Evolutionary conservation across 2,888 invertebrate genomes (phyloP).

Genomic region (Scaptomyza parva): DNA sequence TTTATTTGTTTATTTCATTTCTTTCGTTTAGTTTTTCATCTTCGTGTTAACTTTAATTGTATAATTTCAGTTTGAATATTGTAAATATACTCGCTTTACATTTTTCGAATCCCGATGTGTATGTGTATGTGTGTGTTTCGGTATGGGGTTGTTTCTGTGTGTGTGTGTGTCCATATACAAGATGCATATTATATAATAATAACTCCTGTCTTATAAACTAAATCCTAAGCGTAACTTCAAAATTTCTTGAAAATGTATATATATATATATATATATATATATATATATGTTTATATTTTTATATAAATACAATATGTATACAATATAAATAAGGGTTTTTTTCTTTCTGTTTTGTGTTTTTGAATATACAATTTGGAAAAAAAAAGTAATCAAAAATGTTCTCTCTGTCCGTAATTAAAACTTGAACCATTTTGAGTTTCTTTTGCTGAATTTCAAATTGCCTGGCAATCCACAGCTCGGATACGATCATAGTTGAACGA

Average conservation of each 20-base stretch:
- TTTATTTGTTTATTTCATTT: constrained; percentile 22
- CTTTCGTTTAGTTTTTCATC: constrained; percentile 8
- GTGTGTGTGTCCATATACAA: constrained; percentile 55
- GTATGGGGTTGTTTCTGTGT: constrained; percentile 10
- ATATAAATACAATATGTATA: constrained; percentile 51
- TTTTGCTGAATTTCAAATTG: not conserved
- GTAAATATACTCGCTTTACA: constrained; percentile 59
- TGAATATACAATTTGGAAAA: constrained; percentile 34
- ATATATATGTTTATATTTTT: constrained; percentile 8
- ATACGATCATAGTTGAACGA: constrained; percentile 2
- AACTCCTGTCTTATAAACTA: constrained; percentile 63
- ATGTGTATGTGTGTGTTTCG: constrained; percentile 8
- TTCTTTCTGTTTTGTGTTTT: constrained; percentile 6
- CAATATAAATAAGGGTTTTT: constrained; percentile 24
- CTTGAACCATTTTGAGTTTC: not conserved
- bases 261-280: not conserved
- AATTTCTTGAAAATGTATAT: constrained; percentile 39
- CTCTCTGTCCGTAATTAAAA: not conserved
- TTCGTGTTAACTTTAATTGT: constrained; percentile 25
- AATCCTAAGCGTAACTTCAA: constrained; percentile 67
- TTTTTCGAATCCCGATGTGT: constrained; percentile 33
- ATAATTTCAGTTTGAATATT: constrained; percentile 57
- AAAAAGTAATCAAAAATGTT: not conserved
- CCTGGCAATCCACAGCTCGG: no score
- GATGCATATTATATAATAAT: constrained; percentile 73